Evolutionary conservation across 2,797 vertebrate genomes (phyloP), one percentile per base, ranked within the genome.

Genomic region (Alauda arvensis): DNA sequence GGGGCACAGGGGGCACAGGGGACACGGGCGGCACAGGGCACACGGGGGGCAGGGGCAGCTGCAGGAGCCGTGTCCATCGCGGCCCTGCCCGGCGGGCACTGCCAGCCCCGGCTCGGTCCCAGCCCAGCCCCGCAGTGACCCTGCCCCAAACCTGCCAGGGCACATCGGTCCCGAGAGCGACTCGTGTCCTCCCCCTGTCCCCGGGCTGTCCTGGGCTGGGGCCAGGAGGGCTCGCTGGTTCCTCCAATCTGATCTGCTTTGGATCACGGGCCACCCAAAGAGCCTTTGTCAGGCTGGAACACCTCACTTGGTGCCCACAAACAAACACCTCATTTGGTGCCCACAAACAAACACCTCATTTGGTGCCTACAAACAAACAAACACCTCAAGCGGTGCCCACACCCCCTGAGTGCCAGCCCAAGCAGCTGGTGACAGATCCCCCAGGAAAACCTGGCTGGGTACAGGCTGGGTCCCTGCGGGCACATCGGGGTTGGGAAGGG

Each of bases 211-310:
- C 89, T 10, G 76, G 81, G 40, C 65, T 12, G 51, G 56, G 89
- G 79, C 92, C 89, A 75, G 77, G 57, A 87, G 91, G 85, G 56
- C 67, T 92, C 67, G 0, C 60, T 51, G 45, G 70, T 83, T 87
- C 80, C 71, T 89, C 80, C 74, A 4, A 76, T 69, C 70, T 85
- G 39, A 43, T 69, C 77, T 85, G 77, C 56, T 74, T 23, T 55
- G 85, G 69, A 37, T 37, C 89, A 66, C 3, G 33, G 85, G 85
- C 83, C 94, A 93, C 93, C 90, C 91, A 88, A 76, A 89, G 46
- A 83, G 89, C 79, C 69, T 90, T 85, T 91, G 89, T 85, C 59
- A 14, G 69, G 37, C 67, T 76, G 52, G 3, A 60, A 34, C 75
- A 8, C 43, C 70, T 49, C 60, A 4, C 8, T 4, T 23, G 63